Evolutionary conservation across 2,797 vertebrate genomes (phyloP).

Genomic region (Glossophaga mutica): DNA sequence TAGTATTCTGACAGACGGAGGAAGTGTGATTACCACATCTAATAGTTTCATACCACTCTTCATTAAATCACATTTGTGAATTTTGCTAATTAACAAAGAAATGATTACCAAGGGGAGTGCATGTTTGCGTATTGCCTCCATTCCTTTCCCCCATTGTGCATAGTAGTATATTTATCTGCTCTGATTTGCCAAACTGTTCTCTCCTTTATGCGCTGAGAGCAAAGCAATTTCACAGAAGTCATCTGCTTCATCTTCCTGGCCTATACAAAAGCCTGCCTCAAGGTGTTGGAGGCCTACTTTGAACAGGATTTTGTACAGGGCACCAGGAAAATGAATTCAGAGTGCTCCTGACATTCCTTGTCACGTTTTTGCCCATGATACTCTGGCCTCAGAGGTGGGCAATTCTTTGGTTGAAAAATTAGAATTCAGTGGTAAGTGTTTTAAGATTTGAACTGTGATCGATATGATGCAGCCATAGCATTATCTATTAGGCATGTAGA

Average conservation of each 20-base stretch:
- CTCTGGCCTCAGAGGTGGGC: background rate
- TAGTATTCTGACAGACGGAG: background rate
- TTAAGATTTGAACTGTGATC: background rate
- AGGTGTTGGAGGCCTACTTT: background rate
- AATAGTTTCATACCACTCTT: background rate
- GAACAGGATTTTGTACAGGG: background rate
- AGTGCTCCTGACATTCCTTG: background rate
- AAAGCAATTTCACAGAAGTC: background rate
- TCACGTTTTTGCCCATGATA: background rate
- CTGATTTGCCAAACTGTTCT: background rate
- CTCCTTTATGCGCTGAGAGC: background rate
- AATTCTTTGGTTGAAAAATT: conserved; percentile 4
- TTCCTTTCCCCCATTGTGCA: background rate
- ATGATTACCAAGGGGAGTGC: background rate
- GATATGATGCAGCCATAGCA: background rate
- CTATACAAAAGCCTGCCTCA: background rate
- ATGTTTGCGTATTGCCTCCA: background rate
- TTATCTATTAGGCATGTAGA: background rate
- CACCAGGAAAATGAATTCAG: background rate
- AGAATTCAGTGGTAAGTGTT: background rate
- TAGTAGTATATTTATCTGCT: background rate
- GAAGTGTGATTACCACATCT: background rate
- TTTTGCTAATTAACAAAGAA: background rate
- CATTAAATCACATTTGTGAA: conserved; percentile 1
- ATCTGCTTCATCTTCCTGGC: background rate